Conservation (phyloP, 1,140 invertebrate genomes). For the Lucilia cuprina region DNA sequence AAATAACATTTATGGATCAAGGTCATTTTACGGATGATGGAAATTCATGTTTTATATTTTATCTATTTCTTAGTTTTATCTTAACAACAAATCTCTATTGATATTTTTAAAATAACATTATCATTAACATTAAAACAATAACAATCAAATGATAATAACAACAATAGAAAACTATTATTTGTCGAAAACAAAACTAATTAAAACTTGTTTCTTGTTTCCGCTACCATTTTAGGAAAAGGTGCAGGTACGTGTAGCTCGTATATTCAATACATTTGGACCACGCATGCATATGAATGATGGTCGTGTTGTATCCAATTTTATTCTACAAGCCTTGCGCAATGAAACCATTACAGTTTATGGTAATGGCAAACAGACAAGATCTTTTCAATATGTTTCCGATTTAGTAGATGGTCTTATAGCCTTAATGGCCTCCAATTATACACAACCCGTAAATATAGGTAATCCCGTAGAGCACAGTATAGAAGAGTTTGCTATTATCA, state of each 20-base stretch:
- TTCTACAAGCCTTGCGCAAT: constrained; percentile 94
- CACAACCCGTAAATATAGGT: constrained; percentile 93
- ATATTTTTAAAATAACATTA: background rate
- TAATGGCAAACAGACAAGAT: constrained; percentile 93
- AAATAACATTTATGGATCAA: too few relatives aligned
- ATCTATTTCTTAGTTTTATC: background rate
- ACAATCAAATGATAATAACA: background rate
- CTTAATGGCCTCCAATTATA: constrained; percentile 95
- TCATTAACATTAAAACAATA: background rate
- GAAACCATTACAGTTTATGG: constrained; percentile 97
- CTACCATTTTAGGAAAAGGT: constrained; percentile 75
- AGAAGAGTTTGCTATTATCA: constrained; percentile 93
- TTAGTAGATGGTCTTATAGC: constrained; percentile 92
- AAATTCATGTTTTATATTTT: too few relatives aligned
- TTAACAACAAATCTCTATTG: background rate
- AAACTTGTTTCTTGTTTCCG: too few relatives aligned
- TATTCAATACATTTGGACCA: constrained; percentile 99
- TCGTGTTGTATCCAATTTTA: constrained; percentile 98
- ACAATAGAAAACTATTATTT: too few relatives aligned
- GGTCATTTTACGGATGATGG: too few relatives aligned
- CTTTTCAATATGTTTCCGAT: constrained; percentile 98
- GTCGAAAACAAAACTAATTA: too few relatives aligned
- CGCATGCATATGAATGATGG: constrained; percentile 99
- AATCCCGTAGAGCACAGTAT: constrained; percentile 99
- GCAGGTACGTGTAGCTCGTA: constrained; percentile 92